Evolutionary conservation across 2,888 invertebrate species (phyloP).

Genomic region (Lasioglossum figueresi): DNA sequence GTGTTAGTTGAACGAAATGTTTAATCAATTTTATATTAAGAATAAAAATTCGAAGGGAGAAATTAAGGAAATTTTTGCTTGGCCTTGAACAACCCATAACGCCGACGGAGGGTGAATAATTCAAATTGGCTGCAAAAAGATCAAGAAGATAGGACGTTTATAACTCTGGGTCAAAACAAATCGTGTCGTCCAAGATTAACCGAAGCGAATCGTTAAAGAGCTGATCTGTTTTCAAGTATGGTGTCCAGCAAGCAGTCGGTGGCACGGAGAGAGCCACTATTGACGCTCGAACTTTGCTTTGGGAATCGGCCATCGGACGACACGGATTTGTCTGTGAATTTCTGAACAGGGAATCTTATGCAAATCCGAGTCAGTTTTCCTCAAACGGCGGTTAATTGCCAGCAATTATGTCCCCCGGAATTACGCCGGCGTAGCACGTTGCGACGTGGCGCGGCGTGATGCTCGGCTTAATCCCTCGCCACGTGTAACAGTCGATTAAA

Average conservation of each 20-base stretch:
- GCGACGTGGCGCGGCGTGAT: not conserved
- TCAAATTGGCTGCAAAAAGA: not conserved
- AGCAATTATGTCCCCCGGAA: conserved; percentile 29
- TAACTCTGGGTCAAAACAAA: not conserved
- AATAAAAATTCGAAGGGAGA: too few species aligned
- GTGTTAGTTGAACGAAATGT: too few species aligned
- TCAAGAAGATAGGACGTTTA: not conserved
- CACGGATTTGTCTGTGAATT: conserved; percentile 50
- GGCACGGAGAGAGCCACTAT: not conserved
- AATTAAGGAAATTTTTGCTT: too few species aligned
- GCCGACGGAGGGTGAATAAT: too few species aligned
- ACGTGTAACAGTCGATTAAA: conserved; percentile 9
- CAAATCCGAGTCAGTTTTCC: conserved; percentile 26
- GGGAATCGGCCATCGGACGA: conserved; percentile 46
- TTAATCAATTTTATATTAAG: too few species aligned
- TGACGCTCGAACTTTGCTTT: conserved; percentile 69
- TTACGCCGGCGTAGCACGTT: not conserved
- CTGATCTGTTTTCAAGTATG: not conserved
- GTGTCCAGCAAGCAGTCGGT: not conserved
- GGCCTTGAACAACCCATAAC: too few species aligned
- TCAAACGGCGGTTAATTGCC: conserved; percentile 39
- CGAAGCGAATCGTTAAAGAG: not conserved
- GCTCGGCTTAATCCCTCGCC: not conserved
- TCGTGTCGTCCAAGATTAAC: not conserved
- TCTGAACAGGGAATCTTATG: conserved; percentile 33